These are phyloP conservation scores for Coleophora deauratella DNA, from an alignment of 2,888 invertebrate species.

Conservation along the genomic window DNA sequence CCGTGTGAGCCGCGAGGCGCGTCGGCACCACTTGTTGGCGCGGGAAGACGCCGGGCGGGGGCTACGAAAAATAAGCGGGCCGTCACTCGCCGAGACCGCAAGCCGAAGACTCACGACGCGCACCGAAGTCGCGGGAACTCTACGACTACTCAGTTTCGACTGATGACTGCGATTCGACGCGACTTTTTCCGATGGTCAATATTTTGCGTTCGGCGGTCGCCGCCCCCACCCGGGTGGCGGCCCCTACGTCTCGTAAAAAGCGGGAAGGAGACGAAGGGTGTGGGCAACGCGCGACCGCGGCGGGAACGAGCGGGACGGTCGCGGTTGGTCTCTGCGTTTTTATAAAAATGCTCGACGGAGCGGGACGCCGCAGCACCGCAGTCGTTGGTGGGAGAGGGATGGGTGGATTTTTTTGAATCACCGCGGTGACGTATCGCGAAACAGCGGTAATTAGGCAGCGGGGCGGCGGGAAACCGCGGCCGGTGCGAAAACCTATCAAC, in stretches of 20 bases:
- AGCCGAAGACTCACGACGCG: constrained; percentile 69
- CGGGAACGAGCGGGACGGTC: constrained; percentile 69
- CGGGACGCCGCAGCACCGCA: constrained; percentile 42
- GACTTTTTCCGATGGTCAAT: constrained; percentile 76
- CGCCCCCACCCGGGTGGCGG: constrained; percentile 67
- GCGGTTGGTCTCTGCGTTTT: constrained; percentile 71
- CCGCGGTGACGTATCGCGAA: constrained; percentile 70
- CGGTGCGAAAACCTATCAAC: constrained; percentile 71
- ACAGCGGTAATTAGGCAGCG: constrained; percentile 71
- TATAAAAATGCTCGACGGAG: constrained; percentile 67
- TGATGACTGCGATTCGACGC: constrained; percentile 75
- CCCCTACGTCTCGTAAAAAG: constrained; percentile 75
- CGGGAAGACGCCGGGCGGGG: constrained; percentile 66
- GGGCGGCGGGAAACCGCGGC: constrained; percentile 73
- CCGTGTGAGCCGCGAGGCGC: constrained; percentile 47
- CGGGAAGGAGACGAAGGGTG: constrained; percentile 73
- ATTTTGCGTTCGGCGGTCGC: constrained; percentile 74
- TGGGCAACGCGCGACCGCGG: constrained; percentile 53
- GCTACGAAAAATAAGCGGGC: constrained; percentile 58
- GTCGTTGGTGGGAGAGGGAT: constrained; percentile 52
- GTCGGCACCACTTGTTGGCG: constrained; percentile 67
- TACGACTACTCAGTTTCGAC: constrained; percentile 70
- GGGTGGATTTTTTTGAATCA: constrained; percentile 69
- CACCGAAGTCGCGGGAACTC: constrained; percentile 63
- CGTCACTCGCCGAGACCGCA: constrained; percentile 60